Evolutionary conservation across 2,113 vertebrate genomes (phyloP).

Genomic region (Sinosuthora webbiana): DNA sequence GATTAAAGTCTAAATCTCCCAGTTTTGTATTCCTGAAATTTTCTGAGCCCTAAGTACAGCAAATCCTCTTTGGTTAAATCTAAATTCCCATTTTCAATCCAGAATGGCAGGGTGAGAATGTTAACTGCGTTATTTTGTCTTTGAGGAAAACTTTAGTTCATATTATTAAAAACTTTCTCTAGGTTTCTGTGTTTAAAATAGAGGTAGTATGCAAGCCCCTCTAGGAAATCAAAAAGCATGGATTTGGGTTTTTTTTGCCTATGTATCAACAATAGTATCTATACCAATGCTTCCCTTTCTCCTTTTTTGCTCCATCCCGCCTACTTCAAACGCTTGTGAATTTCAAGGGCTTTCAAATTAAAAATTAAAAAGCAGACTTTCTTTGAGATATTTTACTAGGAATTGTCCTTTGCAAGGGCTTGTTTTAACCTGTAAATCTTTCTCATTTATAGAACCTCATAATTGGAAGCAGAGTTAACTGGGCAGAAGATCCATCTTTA

Average conservation of each 20-base stretch:
- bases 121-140: neutral
- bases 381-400: neutral
- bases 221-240: neutral
- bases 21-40: neutral
- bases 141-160: neutral
- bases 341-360: neutral
- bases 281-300: neutral
- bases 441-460: constrained; percentile 68
- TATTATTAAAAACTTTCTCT: neutral
- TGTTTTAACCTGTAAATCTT: neutral
- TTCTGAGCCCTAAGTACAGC: neutral
- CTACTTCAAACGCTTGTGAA: neutral
- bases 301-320: neutral
- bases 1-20: neutral
- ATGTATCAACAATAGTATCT: neutral
- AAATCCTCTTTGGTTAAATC: neutral
- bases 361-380: neutral
- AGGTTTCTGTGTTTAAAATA: neutral
- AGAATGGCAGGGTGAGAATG: neutral
- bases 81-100: neutral
- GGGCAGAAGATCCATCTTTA: constrained; percentile 72
- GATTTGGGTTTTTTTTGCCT: neutral
- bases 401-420: neutral
- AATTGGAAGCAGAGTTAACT: constrained; percentile 70
- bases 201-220: neutral